A percentile compares a stretch with the other conserved stretches of the same genome.
Conservation (phyloP, 2,113 vertebrate species). For the Lontra canadensis region DNA sequence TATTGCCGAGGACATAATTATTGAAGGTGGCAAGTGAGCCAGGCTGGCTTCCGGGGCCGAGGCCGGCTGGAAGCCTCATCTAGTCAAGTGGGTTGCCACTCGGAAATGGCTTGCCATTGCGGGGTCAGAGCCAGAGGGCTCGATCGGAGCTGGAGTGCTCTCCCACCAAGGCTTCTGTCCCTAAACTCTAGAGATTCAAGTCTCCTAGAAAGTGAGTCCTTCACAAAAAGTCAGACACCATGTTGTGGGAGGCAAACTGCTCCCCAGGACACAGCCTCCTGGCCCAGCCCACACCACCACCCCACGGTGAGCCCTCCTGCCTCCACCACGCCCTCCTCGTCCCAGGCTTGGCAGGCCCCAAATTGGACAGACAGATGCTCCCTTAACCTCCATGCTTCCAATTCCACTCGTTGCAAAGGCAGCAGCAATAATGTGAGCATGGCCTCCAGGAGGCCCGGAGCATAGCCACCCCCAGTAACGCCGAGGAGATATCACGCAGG, state of each 20-base stretch:
- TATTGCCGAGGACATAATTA: neutral
- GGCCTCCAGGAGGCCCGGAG: neutral
- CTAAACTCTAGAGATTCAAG: neutral
- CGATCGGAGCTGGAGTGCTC: neutral
- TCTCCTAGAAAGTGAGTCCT: neutral
- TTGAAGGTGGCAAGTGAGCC: neutral
- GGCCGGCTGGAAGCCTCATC: neutral
- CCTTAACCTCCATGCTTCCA: constrained; percentile 23
- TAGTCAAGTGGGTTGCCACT: neutral
- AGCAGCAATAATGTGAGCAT: fast-evolving
- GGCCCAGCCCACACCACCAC: neutral
- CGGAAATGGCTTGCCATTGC: neutral
- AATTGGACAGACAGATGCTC: constrained; percentile 27
- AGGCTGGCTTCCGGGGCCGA: neutral
- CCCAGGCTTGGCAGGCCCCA: neutral
- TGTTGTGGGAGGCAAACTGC: neutral
- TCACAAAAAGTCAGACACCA: neutral
- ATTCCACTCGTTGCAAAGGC: neutral
- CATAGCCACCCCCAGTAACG: fast-evolving
- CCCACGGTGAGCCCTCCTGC: neutral
- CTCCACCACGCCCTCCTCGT: neutral
- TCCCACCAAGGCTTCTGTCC: neutral
- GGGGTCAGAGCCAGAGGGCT: neutral
- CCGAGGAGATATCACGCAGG: neutral
- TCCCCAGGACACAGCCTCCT: neutral